Percentiles rank a stretch among this genome's conserved stretches.
Evolutionary conservation across 2,113 vertebrate species (phyloP).

Genomic region (Rhinopithecus roxellana): DNA sequence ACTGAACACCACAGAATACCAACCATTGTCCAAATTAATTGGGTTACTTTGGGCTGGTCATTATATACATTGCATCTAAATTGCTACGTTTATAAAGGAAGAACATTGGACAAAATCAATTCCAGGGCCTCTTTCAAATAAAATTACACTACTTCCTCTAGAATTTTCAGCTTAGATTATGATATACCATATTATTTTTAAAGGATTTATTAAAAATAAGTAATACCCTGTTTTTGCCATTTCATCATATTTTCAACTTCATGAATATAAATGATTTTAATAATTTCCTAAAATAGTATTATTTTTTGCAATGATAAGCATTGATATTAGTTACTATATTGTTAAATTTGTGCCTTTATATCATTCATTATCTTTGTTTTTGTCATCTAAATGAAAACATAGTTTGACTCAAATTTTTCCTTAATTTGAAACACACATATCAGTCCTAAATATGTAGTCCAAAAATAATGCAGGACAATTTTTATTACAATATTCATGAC

Average conservation of each 20-base stretch:
- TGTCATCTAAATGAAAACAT: neutral
- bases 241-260: constrained; percentile 5
- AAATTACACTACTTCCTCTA: neutral
- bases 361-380: neutral
- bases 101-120: neutral
- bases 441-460: neutral
- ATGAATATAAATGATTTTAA: neutral
- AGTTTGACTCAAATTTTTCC: neutral
- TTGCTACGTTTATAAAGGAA: neutral
- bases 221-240: neutral
- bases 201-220: neutral
- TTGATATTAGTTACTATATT: neutral
- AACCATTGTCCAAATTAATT: neutral
- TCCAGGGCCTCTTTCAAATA: neutral
- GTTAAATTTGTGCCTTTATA: neutral
- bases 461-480: neutral
- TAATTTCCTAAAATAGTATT: neutral
- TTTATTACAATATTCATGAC: neutral
- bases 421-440: neutral
- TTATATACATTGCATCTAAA: neutral
- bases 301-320: neutral
- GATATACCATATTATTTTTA: neutral
- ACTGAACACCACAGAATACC: neutral
- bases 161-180: neutral
- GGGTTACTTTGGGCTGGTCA: neutral